A percentile compares a stretch with the other conserved stretches of the same genome.
Evolutionary conservation across 1,140 invertebrate genomes (phyloP).

Genomic region (Atta colombica): DNA sequence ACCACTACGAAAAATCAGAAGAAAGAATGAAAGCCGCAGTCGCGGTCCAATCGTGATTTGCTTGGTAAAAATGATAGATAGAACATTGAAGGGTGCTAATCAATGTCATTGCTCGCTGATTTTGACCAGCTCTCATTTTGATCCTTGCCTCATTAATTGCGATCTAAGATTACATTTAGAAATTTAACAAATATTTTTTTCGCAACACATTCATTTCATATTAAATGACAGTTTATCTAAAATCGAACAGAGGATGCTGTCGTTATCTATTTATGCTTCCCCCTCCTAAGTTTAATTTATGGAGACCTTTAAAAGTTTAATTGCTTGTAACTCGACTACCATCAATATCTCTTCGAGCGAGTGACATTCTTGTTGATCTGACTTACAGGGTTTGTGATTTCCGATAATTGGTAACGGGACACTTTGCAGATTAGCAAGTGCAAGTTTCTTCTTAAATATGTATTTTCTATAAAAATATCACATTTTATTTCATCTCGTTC

Average conservation of each 20-base stretch:
- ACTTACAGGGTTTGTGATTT: conserved; percentile 26
- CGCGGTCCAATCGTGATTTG: background rate
- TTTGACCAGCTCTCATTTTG: no score
- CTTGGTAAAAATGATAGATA: background rate
- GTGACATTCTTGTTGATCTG: conserved; percentile 14
- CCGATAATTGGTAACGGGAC: conserved; percentile 21
- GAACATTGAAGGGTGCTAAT: background rate
- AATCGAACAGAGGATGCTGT: conserved; percentile 6
- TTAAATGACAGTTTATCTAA: background rate
- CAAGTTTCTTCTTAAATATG: background rate
- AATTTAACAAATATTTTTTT: background rate
- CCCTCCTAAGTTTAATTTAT: conserved; percentile 17
- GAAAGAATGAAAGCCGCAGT: background rate
- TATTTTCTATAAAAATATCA: background rate
- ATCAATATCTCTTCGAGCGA: conserved; percentile 4
- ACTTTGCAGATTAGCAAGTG: background rate
- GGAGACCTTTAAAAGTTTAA: conserved; percentile 25
- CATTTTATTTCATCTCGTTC: background rate
- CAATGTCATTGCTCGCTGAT: background rate
- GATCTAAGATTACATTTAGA: background rate
- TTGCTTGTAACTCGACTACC: conserved; percentile 20
- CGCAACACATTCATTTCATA: background rate
- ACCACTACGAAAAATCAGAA: conserved; percentile 32
- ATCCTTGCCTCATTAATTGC: background rate
- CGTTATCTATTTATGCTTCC: conserved; percentile 15